Conservation (phyloP, 2,797 vertebrate species). For the Argyrosomus regius region DNA sequence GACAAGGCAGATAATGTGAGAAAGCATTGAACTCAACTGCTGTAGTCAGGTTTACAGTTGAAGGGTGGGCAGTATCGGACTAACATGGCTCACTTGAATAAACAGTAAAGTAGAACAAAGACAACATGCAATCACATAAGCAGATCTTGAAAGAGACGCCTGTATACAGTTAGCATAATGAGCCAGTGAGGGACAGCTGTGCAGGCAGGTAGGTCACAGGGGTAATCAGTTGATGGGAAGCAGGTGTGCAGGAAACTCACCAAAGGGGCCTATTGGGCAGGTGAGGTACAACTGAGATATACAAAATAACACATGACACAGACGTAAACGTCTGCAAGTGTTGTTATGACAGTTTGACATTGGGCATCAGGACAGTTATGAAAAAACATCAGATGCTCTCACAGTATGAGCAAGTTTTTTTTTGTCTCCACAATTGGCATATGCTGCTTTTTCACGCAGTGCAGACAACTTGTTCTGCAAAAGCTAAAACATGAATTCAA, state of each 20-base stretch:
- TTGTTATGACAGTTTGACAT: neutral
- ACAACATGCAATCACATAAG: conserved; percentile 18
- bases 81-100: neutral
- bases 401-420: neutral
- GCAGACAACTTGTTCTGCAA: conserved; percentile 7
- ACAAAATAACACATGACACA: conserved; percentile 1
- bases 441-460: neutral
- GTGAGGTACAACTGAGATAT: neutral
- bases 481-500: conserved; percentile 21
- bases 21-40: neutral
- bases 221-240: conserved; percentile 45
- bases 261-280: conserved; percentile 4
- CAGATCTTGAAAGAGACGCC: conserved; percentile 6
- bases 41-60: conserved; percentile 8
- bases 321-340: neutral
- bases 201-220: conserved; percentile 46
- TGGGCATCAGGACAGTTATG: neutral
- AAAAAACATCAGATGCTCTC: neutral
- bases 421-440: too few relatives aligned
- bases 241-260: conserved; percentile 38
- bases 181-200: conserved; percentile 44
- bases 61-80: neutral
- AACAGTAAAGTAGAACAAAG: neutral
- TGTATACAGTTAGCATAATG: conserved; percentile 50
- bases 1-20: neutral